Evolutionary conservation across 92 coral and sea anemone genomes (phyloP).

Genomic region (Epizoanthus ramosus): DNA sequence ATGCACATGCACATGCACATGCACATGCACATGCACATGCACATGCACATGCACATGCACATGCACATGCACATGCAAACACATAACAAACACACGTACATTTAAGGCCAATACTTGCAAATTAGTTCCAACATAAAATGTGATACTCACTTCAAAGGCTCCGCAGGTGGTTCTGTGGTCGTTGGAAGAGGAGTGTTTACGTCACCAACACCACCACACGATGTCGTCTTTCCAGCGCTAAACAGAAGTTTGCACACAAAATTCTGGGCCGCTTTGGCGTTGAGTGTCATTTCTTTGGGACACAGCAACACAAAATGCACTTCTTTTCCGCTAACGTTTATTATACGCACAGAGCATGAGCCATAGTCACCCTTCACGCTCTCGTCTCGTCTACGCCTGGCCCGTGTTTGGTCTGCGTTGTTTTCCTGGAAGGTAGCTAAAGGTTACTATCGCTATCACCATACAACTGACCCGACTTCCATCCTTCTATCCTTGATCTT

Average conservation of each 20-base stretch:
- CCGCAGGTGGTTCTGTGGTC: background rate
- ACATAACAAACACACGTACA: no score
- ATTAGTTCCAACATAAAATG: no score
- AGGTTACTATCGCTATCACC: no score
- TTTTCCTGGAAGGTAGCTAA: background rate
- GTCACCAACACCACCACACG: conserved; percentile 8
- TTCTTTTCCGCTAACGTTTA: background rate
- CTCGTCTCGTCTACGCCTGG: background rate
- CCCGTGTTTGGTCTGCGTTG: background rate
- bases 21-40: no score
- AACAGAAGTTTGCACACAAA: conserved; percentile 28
- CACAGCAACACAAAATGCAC: conserved; percentile 30
- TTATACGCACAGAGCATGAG: conserved; percentile 13
- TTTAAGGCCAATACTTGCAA: no score
- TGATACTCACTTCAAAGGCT: conserved; percentile 22
- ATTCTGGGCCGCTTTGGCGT: background rate
- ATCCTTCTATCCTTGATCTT: no score
- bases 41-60: no score
- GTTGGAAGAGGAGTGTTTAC: conserved; percentile 2
- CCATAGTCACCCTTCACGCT: background rate
- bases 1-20: no score
- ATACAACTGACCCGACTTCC: no score
- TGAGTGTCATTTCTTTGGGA: background rate
- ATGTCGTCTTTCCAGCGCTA: conserved; percentile 4
- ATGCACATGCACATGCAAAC: no score